These are phyloP conservation scores for Dendrocincla fuliginosa DNA, from an alignment of 2,797 vertebrate genomes.

Conservation along the genomic window DNA sequence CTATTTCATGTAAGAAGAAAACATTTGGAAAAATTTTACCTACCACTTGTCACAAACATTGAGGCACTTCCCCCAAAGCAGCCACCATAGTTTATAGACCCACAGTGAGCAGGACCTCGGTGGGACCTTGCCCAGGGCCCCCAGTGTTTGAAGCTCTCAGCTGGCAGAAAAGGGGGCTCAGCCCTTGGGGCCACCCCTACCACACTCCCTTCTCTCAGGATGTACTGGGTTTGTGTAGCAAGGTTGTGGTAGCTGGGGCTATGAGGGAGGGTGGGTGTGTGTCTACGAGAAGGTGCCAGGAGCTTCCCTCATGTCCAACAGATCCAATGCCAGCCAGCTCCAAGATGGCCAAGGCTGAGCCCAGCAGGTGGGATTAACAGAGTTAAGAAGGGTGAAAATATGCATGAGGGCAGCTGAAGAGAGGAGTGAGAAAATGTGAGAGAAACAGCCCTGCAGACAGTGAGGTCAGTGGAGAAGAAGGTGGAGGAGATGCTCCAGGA, in stretches of 20 bases:
- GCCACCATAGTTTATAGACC: not conserved
- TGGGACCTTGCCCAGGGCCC: not conserved
- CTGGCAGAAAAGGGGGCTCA: not conserved
- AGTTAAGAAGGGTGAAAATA: not conserved
- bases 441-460: not conserved
- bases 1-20: not conserved
- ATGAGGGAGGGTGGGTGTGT: accelerated
- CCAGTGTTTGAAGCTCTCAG: not conserved
- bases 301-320: not conserved
- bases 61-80: not conserved
- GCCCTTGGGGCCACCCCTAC: accelerated
- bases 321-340: not conserved
- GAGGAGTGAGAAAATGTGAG: not conserved
- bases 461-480: accelerated
- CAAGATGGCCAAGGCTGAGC: not conserved
- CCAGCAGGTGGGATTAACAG: not conserved
- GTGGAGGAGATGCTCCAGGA: not conserved
- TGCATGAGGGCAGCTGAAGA: not conserved
- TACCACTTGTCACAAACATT: not conserved
- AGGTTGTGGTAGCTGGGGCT: not conserved
- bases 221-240: not conserved
- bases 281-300: not conserved
- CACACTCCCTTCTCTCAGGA: not conserved
- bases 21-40: not conserved
- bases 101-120: accelerated